Conservation (phyloP, 2,113 vertebrate genomes). For the Ceyx melanurus region DNA sequence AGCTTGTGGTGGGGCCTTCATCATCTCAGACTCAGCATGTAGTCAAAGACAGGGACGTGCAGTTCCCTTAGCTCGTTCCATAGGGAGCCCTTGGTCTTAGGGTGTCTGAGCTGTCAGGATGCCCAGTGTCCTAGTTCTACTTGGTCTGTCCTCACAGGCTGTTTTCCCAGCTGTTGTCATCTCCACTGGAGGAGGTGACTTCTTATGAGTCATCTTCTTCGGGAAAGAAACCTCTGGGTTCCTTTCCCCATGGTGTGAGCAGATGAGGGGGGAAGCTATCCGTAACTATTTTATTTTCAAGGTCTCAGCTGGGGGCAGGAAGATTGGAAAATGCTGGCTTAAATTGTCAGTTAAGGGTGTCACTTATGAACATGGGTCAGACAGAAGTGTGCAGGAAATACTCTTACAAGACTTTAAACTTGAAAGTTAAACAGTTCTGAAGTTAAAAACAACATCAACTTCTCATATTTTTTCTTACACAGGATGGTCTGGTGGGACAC, state of each 20-base stretch:
- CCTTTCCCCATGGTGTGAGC: background rate
- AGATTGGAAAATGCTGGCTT: slow-evolving; percentile 24
- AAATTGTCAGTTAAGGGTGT: slow-evolving; percentile 5
- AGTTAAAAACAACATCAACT: slow-evolving; percentile 42
- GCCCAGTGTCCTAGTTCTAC: background rate
- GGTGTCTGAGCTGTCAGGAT: slow-evolving; percentile 14
- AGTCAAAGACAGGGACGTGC: slow-evolving; percentile 1
- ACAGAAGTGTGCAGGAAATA: slow-evolving; percentile 43
- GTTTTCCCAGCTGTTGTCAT: slow-evolving; percentile 60
- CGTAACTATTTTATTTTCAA: slow-evolving; percentile 18
- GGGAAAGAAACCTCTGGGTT: slow-evolving; percentile 18
- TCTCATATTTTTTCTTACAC: slow-evolving; percentile 18
- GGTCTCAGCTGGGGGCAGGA: slow-evolving; percentile 32
- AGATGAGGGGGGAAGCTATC: slow-evolving; percentile 22
- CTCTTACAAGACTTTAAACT: slow-evolving; percentile 17
- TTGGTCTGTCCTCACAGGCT: background rate
- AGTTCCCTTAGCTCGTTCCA: background rate
- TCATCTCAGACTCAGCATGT: background rate
- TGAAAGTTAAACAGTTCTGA: slow-evolving; percentile 55
- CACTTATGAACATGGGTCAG: background rate
- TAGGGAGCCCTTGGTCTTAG: background rate
- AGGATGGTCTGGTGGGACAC: slow-evolving; percentile 52
- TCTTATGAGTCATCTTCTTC: slow-evolving; percentile 37
- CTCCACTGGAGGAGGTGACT: slow-evolving; percentile 14
- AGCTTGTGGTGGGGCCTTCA: background rate